Conservation (phyloP, 1,140 invertebrate species). For the Bombus affinis region DNA sequence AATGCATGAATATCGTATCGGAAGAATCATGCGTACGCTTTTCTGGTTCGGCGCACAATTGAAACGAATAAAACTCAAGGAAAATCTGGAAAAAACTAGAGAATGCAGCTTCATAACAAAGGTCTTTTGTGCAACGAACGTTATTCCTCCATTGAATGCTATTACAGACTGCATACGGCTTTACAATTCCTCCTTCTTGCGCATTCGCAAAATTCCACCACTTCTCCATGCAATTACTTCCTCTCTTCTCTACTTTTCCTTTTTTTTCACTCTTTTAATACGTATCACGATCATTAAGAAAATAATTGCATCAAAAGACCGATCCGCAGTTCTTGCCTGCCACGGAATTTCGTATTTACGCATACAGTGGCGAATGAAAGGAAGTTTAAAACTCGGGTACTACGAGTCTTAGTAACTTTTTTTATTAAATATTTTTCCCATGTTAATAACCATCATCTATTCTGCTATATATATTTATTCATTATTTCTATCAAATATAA, state of each 20-base stretch:
- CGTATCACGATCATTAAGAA: not conserved
- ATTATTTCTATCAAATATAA: too few species aligned
- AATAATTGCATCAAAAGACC: not conserved
- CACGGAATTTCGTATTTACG: not conserved
- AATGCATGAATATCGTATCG: slow-evolving; percentile 44
- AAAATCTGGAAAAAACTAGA: slow-evolving; percentile 40
- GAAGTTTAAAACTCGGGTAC: too few species aligned
- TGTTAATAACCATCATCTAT: too few species aligned
- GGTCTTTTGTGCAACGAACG: slow-evolving; percentile 43
- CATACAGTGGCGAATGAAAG: too few species aligned
- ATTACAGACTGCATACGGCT: slow-evolving; percentile 35
- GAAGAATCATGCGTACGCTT: slow-evolving; percentile 40
- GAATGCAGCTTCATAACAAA: slow-evolving; percentile 43
- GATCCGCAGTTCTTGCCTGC: not conserved
- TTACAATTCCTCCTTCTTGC: slow-evolving; percentile 22
- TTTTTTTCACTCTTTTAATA: not conserved
- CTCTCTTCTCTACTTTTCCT: not conserved
- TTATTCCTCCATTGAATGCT: slow-evolving; percentile 48
- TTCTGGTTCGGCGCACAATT: slow-evolving; percentile 37
- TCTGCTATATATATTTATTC: too few species aligned
- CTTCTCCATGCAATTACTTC: slow-evolving; percentile 26
- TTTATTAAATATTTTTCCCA: too few species aligned
- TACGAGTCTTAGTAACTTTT: too few species aligned
- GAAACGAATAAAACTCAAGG: slow-evolving; percentile 49
- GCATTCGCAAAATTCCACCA: not conserved